A percentile compares a stretch with the other conserved stretches of the same genome.
These are phyloP conservation scores for Philhelius pedissequus DNA, from an alignment of 2,888 invertebrate genomes.

Conservation along the genomic window DNA sequence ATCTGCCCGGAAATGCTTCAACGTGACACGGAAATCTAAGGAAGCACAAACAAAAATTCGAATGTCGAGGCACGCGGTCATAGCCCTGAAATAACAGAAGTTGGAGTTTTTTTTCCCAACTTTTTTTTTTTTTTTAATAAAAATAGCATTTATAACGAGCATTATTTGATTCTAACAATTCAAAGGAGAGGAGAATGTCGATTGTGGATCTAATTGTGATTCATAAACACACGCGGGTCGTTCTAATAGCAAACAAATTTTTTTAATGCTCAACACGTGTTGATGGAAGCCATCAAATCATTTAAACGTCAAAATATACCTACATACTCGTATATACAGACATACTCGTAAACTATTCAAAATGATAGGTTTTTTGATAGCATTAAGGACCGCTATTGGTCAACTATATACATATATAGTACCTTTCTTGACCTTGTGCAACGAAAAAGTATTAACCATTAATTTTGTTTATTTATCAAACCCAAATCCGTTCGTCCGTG, in stretches of 20 bases:
- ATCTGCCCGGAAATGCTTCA: conserved; percentile 45
- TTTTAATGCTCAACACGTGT: conserved; percentile 54
- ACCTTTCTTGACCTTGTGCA: conserved; percentile 50
- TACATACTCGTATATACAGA: no score
- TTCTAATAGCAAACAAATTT: conserved; percentile 34
- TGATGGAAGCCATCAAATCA: conserved; percentile 11
- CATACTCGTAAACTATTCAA: background rate
- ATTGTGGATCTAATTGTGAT: conserved; percentile 18
- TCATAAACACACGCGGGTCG: background rate
- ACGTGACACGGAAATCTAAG: conserved; percentile 24
- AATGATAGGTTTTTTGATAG: background rate
- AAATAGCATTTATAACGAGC: conserved; percentile 24
- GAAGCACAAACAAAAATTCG: conserved; percentile 12
- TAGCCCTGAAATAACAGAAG: conserved; percentile 33
- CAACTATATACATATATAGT: no score
- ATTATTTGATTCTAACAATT: background rate
- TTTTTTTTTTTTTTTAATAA: background rate
- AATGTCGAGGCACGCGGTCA: conserved; percentile 8
- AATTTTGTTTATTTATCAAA: conserved; percentile 10
- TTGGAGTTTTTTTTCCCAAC: background rate
- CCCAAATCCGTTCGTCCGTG: background rate
- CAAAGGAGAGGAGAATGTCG: conserved; percentile 15
- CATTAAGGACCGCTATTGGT: background rate
- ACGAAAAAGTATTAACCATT: conserved; percentile 11
- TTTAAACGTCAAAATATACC: background rate